phyloP scores from a whole-genome alignment of 2,797 vertebrate species.

The Hypotaenidia okinawae region DNA sequence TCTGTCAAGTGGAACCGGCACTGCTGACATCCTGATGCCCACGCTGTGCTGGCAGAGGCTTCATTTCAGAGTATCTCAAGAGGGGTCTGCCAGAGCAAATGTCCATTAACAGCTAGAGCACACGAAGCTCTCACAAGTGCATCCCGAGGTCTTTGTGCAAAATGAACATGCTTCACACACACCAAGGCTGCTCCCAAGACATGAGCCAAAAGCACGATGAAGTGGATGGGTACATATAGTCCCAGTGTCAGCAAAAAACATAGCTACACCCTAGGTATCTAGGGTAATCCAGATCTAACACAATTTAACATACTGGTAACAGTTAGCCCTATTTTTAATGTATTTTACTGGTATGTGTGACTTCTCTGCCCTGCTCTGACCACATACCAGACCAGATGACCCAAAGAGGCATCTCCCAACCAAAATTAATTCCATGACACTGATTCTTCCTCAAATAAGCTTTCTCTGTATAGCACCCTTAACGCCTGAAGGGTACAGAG shows the following conservation, averaged over 20 bases:
- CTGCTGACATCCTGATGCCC: neutral
- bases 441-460: neutral
- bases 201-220: neutral
- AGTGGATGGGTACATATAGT: fast-evolving
- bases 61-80: neutral
- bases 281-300: neutral
- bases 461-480: neutral
- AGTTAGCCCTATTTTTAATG: neutral
- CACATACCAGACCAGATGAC: too few species aligned
- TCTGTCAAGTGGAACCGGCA: neutral
- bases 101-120: neutral
- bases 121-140: too few species aligned
- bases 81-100: neutral
- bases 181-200: too few species aligned
- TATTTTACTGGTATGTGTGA: neutral
- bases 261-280: neutral
- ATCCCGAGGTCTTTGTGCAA: neutral
- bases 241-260: neutral
- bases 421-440: neutral
- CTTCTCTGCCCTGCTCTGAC: neutral
- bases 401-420: neutral
- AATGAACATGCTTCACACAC: fast-evolving
- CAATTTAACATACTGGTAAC: too few species aligned
- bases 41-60: neutral
- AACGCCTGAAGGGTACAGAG: fast-evolving